phyloP scores from a whole-genome alignment of 2,113 vertebrate genomes.

The Mobula hypostoma region DNA sequence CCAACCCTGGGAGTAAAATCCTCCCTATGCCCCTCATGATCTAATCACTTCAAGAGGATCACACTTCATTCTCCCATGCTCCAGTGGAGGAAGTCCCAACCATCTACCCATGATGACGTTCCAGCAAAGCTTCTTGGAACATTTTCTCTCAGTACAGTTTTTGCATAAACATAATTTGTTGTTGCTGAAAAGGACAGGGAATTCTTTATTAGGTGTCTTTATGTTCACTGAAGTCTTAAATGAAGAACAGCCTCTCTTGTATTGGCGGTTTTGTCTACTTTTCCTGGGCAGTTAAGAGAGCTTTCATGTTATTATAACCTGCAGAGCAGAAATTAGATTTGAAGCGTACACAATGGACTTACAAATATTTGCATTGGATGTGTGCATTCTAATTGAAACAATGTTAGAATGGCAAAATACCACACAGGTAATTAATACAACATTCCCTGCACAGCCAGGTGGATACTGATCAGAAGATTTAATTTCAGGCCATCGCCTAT shows the following conservation, averaged over 20 bases:
- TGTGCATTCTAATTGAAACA: slow-evolving; percentile 9
- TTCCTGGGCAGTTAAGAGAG: background rate
- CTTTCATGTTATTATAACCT: background rate
- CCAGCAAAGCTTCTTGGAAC: background rate
- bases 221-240: background rate
- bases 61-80: too few relatives aligned
- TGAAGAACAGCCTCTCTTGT: background rate
- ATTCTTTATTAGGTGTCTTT: background rate
- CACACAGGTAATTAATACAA: background rate
- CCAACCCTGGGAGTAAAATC: too few relatives aligned
- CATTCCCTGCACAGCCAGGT: slow-evolving; percentile 6
- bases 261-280: background rate
- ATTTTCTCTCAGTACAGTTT: background rate
- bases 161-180: background rate
- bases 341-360: background rate
- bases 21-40: too few relatives aligned
- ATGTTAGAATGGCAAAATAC: background rate
- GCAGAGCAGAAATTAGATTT: background rate
- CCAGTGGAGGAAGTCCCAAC: too few relatives aligned
- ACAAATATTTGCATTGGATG: background rate
- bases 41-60: too few relatives aligned
- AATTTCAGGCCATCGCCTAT: background rate
- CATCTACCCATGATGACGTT: background rate
- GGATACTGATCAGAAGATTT: slow-evolving; percentile 4
- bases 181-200: background rate